Evolutionary conservation across 2,113 vertebrate genomes (phyloP).

Genomic region (Entelurus aequoreus): DNA sequence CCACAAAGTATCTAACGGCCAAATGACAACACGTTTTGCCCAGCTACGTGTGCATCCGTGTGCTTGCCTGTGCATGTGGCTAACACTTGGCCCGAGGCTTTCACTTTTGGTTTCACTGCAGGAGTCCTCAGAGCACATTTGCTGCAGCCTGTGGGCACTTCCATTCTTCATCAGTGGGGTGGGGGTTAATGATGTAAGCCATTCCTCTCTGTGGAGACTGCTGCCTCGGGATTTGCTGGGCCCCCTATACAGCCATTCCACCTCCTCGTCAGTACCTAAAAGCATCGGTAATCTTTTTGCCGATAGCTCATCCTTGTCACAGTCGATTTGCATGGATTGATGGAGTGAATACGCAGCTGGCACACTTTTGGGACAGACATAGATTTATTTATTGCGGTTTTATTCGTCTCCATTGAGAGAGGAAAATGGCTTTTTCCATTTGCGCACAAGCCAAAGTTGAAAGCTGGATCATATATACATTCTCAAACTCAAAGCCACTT

Average conservation of each 20-base stretch:
- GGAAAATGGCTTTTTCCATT: background rate
- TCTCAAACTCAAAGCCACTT: background rate
- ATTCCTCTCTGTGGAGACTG: slow-evolving; percentile 1
- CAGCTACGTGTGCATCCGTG: too few relatives aligned
- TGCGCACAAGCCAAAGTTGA: background rate
- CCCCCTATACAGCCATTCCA: background rate
- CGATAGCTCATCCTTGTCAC: background rate
- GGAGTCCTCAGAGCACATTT: slow-evolving; percentile 5
- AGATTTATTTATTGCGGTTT: slow-evolving; percentile 1
- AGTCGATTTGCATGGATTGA: background rate
- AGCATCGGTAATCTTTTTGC: slow-evolving; percentile 1
- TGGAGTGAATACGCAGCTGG: background rate
- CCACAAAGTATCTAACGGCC: too few relatives aligned
- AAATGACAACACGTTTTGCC: too few relatives aligned
- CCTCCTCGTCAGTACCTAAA: background rate
- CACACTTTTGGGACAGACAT: background rate
- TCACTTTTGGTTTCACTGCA: background rate
- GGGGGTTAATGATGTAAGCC: slow-evolving; percentile 6
- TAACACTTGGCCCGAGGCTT: background rate
- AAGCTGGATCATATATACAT: background rate
- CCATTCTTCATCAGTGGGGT: background rate
- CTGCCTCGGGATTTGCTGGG: background rate
- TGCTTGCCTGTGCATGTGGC: too few relatives aligned
- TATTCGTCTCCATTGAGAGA: background rate
- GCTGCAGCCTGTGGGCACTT: background rate